These are phyloP conservation scores for Ceyx erithaca DNA, from an alignment of 2,797 vertebrate genomes.

Conservation along the genomic window DNA sequence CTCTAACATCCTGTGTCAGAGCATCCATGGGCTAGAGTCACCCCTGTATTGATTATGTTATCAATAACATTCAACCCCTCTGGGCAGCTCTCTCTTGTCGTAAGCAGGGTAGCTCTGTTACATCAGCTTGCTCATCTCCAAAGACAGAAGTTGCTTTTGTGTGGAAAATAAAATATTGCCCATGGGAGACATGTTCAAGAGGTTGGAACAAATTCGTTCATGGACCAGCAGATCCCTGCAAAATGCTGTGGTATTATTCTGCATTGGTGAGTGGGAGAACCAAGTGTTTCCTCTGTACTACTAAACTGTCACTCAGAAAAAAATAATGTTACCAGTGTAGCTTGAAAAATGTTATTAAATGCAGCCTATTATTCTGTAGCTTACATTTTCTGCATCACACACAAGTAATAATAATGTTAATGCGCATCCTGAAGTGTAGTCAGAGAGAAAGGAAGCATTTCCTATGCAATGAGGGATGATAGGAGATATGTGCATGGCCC, in stretches of 20 bases:
- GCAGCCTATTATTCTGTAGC: background rate
- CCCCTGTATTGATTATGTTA: background rate
- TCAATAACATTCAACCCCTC: background rate
- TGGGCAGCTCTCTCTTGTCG: background rate
- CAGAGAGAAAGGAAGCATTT: background rate
- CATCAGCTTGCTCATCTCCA: background rate
- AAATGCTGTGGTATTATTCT: background rate
- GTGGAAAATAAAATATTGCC: constrained; percentile 47
- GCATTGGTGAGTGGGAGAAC: background rate
- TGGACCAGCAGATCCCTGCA: background rate
- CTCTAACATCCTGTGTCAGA: background rate
- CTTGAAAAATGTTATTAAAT: constrained; percentile 7
- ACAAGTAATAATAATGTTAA: background rate
- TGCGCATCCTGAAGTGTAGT: background rate
- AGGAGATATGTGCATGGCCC: background rate
- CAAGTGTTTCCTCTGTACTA: background rate
- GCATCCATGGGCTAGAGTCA: background rate
- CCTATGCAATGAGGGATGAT: rapidly evolving
- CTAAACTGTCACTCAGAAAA: background rate
- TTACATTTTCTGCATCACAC: background rate
- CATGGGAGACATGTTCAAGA: background rate
- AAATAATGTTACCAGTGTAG: background rate
- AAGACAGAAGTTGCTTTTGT: background rate
- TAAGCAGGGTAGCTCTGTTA: background rate
- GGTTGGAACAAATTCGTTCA: constrained; percentile 28